These are phyloP conservation scores for Cygnus buccinator DNA, from an alignment of 2,113 vertebrate species.

Conservation along the genomic window DNA sequence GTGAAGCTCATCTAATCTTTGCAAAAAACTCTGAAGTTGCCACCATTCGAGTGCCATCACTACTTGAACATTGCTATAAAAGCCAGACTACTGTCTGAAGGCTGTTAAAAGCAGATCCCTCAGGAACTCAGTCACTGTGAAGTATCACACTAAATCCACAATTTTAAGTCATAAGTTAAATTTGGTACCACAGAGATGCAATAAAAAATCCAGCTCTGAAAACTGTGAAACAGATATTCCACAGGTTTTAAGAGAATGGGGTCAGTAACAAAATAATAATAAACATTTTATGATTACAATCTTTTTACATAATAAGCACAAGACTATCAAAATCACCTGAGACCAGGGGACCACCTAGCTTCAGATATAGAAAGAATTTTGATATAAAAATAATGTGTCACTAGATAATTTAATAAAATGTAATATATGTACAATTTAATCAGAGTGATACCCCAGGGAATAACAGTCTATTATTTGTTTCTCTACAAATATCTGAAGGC, in stretches of 20 bases:
- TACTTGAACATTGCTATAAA: not conserved
- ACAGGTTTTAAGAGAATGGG: not conserved
- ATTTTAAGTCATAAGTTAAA: not conserved
- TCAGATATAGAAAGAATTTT: not conserved
- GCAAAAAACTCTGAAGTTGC: not conserved
- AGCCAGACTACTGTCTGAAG: not conserved
- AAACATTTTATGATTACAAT: not conserved
- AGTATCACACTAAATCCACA: not conserved
- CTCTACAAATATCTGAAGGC: conserved; percentile 18
- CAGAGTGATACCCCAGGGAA: not conserved
- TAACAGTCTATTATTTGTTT: not conserved
- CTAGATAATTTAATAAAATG: not conserved
- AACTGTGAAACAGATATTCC: not conserved
- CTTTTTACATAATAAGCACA: not conserved
- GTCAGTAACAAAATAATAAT: not conserved
- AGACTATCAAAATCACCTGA: not conserved
- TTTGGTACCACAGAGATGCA: not conserved
- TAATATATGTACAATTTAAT: not conserved
- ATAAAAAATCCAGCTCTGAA: not conserved
- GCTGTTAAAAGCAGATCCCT: not conserved
- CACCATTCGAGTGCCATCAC: not conserved
- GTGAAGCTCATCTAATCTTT: not conserved
- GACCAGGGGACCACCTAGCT: not conserved
- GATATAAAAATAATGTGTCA: not conserved
- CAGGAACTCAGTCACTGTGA: not conserved